Conservation (phyloP, 1,140 invertebrate genomes). For the Spodoptera frugiperda region DNA sequence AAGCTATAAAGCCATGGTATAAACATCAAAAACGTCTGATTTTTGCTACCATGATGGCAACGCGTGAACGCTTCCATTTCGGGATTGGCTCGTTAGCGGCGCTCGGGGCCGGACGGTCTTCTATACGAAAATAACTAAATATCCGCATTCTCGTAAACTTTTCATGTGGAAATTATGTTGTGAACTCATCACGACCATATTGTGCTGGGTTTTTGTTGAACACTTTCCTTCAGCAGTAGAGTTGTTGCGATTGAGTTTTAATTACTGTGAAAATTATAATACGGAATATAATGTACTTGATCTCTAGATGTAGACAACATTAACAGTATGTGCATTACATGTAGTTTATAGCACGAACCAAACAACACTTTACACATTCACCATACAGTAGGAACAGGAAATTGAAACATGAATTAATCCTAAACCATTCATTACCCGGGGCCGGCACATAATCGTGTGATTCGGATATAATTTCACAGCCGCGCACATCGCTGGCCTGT, state of each 20-base stretch:
- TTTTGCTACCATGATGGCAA: constrained; percentile 32
- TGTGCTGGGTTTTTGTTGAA: background rate
- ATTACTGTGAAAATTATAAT: too few relatives aligned
- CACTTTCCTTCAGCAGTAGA: too few relatives aligned
- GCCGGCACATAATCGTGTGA: background rate
- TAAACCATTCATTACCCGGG: background rate
- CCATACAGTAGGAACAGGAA: background rate
- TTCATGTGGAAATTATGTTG: constrained; percentile 1
- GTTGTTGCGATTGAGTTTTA: too few relatives aligned
- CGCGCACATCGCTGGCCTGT: background rate
- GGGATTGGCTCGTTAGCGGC: constrained; percentile 39
- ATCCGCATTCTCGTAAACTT: background rate
- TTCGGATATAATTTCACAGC: background rate
- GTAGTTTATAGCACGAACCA: too few relatives aligned
- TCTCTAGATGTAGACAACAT: too few relatives aligned
- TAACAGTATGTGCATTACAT: too few relatives aligned
- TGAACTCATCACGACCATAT: background rate
- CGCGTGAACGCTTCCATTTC: constrained; percentile 41
- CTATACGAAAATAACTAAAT: constrained; percentile 16
- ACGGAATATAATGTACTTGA: too few relatives aligned
- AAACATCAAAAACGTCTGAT: constrained; percentile 43
- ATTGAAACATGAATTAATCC: constrained; percentile 7
- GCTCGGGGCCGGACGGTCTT: background rate
- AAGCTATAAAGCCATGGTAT: constrained; percentile 24
- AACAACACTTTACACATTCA: background rate